Base-by-base conservation (phyloP, 2,113 vertebrate genomes). In the Emberiza fucata region DNA sequence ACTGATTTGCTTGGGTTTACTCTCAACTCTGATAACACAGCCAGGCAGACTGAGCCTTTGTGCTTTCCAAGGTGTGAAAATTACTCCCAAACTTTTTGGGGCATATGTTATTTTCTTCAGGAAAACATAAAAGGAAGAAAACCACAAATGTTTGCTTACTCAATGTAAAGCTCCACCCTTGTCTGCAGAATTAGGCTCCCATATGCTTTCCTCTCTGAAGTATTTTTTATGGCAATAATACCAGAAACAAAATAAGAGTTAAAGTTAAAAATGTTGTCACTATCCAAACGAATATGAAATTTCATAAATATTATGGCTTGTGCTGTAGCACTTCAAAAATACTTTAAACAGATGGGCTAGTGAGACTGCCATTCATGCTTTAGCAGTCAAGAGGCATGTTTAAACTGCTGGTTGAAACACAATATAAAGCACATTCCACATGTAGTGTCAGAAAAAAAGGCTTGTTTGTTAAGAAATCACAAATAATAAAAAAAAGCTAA, bases 241-340 rank as follows among this genome's bases (percentile, higher is more conserved):
- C 2, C 21, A 85, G n/a, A 65, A 92, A 71, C 7, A 84, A 81
- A 92, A 23, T 24, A 83, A 83, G n/a, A 86, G 17, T 81, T 79
- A 76, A 75, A 91, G 33, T 73, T 90, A 40, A 92, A 93, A 94
- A 77, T 85, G 45, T 50, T 85, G 76, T 29, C 33, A 40, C 47
- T 90, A 93, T 56, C 71, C 65, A 86, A 92, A 82, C 0, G 17
- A 94, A 48, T 31, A 59, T 29, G 39, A 92, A 86, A 85, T 89
- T 94, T 92, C 66, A 86, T 89, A 91, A 95, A 92, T 95, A 95
- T 85, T 92, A 59, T 90, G 92, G 90, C 42, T 94, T 79, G 37
- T 76, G 17, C 35, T 88, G 19, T 50, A 88, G 16, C 87, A 90
- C 77, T 95, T 94, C 59, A 77, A 86, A 93, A 90, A 92, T 76